Percentiles rank a stretch among this genome's conserved stretches.
Evolutionary conservation across 1,140 invertebrate genomes (phyloP).

Genomic region (Eumeta japonica): DNA sequence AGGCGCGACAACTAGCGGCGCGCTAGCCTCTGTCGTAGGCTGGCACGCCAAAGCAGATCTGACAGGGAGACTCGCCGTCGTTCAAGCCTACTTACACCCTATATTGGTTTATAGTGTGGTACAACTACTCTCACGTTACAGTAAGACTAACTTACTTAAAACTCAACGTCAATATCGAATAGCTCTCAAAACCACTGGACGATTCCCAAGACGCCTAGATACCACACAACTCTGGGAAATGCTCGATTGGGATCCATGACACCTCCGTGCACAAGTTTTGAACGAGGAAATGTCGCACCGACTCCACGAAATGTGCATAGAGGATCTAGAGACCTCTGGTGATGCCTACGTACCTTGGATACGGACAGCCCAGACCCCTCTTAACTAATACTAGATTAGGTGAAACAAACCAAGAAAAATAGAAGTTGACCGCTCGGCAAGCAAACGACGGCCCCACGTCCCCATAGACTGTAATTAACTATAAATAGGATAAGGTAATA

Average conservation of each 20-base stretch:
- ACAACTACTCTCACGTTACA: constrained; percentile 6
- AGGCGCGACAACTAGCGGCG: constrained; percentile 1
- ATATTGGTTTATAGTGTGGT: constrained; percentile 8
- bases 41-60: constrained; percentile 6
- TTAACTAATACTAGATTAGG: too few species aligned
- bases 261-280: constrained; percentile 6
- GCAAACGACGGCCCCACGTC: too few species aligned
- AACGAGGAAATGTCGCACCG: constrained; percentile 6
- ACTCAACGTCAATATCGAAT: constrained; percentile 5
- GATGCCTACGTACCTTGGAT: too few species aligned
- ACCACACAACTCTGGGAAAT: constrained; percentile 5
- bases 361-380: too few species aligned
- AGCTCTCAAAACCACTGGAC: constrained; percentile 6
- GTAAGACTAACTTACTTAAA: constrained; percentile 6
- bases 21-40: constrained; percentile 6
- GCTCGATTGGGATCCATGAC: constrained; percentile 6
- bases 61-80: constrained; percentile 3
- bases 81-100: constrained; percentile 6
- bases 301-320: constrained; percentile 3
- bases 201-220: constrained; percentile 7
- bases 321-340: constrained; percentile 6
- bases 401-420: too few species aligned
- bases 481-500: too few species aligned
- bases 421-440: too few species aligned
- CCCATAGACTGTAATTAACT: too few species aligned